Conservation (phyloP, 2,797 vertebrate species). For the Knipowitschia caucasica region DNA sequence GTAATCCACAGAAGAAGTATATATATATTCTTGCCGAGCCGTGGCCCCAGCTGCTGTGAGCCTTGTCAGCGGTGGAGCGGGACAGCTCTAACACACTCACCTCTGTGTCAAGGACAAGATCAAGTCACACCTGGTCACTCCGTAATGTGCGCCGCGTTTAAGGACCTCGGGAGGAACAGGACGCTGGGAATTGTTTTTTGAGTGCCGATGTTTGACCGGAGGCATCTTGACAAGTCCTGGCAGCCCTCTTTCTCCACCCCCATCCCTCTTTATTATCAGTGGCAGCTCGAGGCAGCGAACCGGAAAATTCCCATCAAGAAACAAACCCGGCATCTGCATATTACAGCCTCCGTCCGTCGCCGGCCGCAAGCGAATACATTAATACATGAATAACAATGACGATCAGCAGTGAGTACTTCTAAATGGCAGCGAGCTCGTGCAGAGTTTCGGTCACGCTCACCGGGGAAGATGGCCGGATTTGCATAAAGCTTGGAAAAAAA, state of each 20-base stretch:
- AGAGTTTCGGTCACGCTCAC: conserved; percentile 15
- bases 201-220: conserved; percentile 46
- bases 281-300: conserved; percentile 72
- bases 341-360: conserved; percentile 70
- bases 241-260: conserved; percentile 22
- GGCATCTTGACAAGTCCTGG: conserved; percentile 57
- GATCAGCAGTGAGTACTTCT: conserved; percentile 61
- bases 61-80: conserved; percentile 44
- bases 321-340: conserved; percentile 79
- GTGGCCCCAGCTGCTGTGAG: conserved; percentile 33
- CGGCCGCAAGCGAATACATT: conserved; percentile 75
- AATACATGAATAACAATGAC: conserved; percentile 82
- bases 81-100: conserved; percentile 55
- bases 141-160: conserved; percentile 10
- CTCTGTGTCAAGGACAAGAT: conserved; percentile 68
- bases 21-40: too few species aligned
- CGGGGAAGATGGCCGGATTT: conserved; percentile 25
- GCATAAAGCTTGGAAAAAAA: conserved; percentile 40
- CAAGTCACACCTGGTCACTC: conserved; percentile 63
- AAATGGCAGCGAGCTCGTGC: conserved; percentile 45
- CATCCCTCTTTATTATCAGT: conserved; percentile 76
- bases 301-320: conserved; percentile 77
- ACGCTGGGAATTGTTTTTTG: conserved; percentile 23
- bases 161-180: conserved; percentile 11
- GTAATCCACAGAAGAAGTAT: too few species aligned